Evolutionary conservation across 2,113 vertebrate genomes (phyloP).

Genomic region (Daubentonia madagascariensis): DNA sequence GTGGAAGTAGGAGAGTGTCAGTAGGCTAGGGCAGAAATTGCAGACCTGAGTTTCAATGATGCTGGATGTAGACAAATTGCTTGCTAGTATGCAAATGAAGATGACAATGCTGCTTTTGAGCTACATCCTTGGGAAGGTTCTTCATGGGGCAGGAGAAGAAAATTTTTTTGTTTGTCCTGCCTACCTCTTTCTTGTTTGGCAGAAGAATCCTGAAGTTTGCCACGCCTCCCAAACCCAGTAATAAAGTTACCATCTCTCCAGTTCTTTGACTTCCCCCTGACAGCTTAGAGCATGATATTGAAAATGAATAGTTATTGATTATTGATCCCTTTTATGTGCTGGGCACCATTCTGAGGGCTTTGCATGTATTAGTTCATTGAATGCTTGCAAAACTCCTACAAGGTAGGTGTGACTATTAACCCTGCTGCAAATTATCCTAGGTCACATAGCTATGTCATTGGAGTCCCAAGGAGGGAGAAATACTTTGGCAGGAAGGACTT

Average conservation of each 20-base stretch:
- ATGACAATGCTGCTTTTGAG: neutral
- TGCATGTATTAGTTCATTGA: neutral
- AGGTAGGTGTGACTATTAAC: neutral
- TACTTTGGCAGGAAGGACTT: neutral
- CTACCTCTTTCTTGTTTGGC: neutral
- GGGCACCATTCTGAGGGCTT: neutral
- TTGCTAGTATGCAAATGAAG: neutral
- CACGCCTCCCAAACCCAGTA: neutral
- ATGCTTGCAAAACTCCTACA: neutral
- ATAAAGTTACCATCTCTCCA: neutral
- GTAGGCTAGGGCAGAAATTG: neutral
- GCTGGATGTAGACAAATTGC: neutral
- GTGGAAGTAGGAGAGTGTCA: neutral
- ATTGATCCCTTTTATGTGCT: neutral
- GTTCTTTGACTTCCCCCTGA: neutral
- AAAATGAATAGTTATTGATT: neutral
- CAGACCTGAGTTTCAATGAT: neutral
- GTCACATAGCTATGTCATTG: neutral
- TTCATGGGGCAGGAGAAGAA: neutral
- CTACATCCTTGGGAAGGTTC: neutral
- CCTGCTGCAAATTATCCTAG: neutral
- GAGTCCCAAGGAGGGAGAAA: neutral
- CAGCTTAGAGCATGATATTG: neutral
- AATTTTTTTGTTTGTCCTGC: neutral
- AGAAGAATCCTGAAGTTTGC: neutral